Percentiles rank a stretch among this genome's conserved stretches.
Evolutionary conservation across 2,888 invertebrate genomes (phyloP).

Genomic region (Ectemnius cavifrons): DNA sequence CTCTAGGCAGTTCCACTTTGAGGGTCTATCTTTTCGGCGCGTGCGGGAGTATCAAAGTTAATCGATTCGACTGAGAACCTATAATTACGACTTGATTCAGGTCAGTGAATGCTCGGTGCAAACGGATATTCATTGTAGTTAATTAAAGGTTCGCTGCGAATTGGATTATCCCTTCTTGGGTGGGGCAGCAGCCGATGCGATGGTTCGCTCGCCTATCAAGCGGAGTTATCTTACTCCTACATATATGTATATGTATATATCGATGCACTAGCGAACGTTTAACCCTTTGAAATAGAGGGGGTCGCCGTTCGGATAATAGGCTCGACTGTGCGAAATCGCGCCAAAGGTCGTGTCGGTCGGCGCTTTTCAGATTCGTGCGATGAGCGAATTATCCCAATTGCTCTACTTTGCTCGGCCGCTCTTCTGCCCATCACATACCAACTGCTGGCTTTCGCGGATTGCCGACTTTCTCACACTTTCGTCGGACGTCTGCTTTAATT

Average conservation of each 20-base stretch:
- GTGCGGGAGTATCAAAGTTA: too few relatives aligned
- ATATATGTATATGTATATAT: not conserved
- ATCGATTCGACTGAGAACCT: slow-evolving; percentile 50
- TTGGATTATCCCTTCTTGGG: slow-evolving; percentile 46
- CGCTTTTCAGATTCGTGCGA: slow-evolving; percentile 25
- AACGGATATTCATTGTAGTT: slow-evolving; percentile 65
- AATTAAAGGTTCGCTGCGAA: slow-evolving; percentile 60
- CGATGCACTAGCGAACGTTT: slow-evolving; percentile 31
- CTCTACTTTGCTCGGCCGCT: slow-evolving; percentile 24
- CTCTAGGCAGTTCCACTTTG: too few relatives aligned
- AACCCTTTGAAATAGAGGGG: slow-evolving; percentile 37
- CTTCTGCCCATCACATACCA: not conserved
- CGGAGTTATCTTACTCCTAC: slow-evolving; percentile 41
- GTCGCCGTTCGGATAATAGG: slow-evolving; percentile 27
- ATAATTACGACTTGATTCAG: slow-evolving; percentile 71
- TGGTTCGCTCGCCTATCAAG: slow-evolving; percentile 30
- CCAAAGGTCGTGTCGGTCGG: slow-evolving; percentile 24
- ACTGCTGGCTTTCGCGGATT: slow-evolving; percentile 9
- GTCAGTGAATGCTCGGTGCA: slow-evolving; percentile 6
- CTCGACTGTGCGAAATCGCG: slow-evolving; percentile 22
- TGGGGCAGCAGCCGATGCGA: slow-evolving; percentile 13
- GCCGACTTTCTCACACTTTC: too few relatives aligned
- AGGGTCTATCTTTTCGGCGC: too few relatives aligned
- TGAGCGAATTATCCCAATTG: slow-evolving; percentile 32
- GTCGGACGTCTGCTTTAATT: too few relatives aligned